phyloP scores from a whole-genome alignment of 2,113 vertebrate species.

The Plecotus auritus region DNA sequence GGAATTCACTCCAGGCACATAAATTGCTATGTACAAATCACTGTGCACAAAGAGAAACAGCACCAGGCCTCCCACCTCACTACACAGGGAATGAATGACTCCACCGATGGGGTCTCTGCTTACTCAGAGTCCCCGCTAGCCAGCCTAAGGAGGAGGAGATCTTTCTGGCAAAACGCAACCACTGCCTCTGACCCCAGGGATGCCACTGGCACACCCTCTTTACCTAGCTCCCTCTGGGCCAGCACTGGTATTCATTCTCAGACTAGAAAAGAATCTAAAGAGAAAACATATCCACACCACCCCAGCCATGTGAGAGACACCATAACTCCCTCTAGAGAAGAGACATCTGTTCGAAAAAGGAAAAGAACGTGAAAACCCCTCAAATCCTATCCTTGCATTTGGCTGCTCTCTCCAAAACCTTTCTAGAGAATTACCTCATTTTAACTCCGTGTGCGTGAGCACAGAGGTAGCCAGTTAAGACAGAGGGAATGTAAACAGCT shows the following conservation, averaged over 20 bases:
- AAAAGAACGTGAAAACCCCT: conserved; percentile 1
- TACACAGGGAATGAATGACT: background rate
- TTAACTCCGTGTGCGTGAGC: background rate
- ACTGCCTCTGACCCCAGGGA: background rate
- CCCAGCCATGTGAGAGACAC: conserved; percentile 31
- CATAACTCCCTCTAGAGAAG: conserved; percentile 20
- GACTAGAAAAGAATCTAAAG: conserved; percentile 1
- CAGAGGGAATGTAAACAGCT: background rate
- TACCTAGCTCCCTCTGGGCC: background rate
- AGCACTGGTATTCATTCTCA: background rate
- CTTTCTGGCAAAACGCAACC: background rate
- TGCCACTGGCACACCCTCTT: background rate
- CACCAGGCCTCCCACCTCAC: conserved; percentile 17
- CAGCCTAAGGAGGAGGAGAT: background rate
- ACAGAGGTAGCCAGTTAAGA: background rate
- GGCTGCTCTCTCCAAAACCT: background rate
- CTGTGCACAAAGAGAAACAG: background rate
- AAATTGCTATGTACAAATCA: conserved; percentile 24
- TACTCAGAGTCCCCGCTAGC: background rate
- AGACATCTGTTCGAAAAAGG: conserved; percentile 55
- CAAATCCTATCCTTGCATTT: conserved; percentile 8
- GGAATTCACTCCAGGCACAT: background rate
- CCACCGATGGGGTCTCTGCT: background rate
- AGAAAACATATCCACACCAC: conserved; percentile 1
- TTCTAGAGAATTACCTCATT: conserved; percentile 6